phyloP scores from a whole-genome alignment of 2,888 invertebrate species.

The Spodoptera littoralis region DNA sequence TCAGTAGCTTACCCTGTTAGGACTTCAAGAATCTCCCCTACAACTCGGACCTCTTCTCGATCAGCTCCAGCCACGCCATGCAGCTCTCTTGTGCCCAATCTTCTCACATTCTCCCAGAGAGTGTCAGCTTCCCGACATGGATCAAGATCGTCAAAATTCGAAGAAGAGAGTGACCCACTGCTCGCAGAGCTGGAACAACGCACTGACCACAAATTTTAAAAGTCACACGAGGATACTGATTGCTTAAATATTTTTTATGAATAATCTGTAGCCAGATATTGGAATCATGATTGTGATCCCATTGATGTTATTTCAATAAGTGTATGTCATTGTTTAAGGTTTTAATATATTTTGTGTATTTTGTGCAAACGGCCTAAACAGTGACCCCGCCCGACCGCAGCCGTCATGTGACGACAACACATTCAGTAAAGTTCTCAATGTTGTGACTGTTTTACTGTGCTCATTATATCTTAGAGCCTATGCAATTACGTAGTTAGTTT shows the following conservation, averaged over 20 bases:
- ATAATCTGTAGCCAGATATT: constrained; percentile 16
- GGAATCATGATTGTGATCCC: constrained; percentile 35
- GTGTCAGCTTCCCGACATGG: constrained; percentile 85
- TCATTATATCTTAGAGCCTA: constrained; percentile 78
- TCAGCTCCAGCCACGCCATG: constrained; percentile 95
- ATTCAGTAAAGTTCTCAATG: constrained; percentile 67
- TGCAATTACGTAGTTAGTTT: constrained; percentile 76
- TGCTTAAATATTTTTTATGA: constrained; percentile 24
- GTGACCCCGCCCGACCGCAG: constrained; percentile 42
- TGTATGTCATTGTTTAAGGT: constrained; percentile 44
- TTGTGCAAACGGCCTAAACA: constrained; percentile 63
- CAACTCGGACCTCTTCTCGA: constrained; percentile 91
- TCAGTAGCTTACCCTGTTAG: constrained; percentile 76
- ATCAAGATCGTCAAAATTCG: constrained; percentile 80
- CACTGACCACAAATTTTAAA: constrained; percentile 81
- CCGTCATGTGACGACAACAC: constrained; percentile 56
- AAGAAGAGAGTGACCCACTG: constrained; percentile 90
- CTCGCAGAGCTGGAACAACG: constrained; percentile 83
- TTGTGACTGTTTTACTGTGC: constrained; percentile 78
- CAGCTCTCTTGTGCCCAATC: constrained; percentile 91
- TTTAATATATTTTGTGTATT: constrained; percentile 39
- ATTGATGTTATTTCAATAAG: constrained; percentile 39
- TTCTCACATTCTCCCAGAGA: constrained; percentile 89
- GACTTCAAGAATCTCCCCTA: constrained; percentile 77
- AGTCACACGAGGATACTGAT: constrained; percentile 29